Evolutionary conservation across 1,140 invertebrate species (phyloP), one percentile per base, ranked within the genome.

Genomic region (Dolichoris vasculosae): DNA sequence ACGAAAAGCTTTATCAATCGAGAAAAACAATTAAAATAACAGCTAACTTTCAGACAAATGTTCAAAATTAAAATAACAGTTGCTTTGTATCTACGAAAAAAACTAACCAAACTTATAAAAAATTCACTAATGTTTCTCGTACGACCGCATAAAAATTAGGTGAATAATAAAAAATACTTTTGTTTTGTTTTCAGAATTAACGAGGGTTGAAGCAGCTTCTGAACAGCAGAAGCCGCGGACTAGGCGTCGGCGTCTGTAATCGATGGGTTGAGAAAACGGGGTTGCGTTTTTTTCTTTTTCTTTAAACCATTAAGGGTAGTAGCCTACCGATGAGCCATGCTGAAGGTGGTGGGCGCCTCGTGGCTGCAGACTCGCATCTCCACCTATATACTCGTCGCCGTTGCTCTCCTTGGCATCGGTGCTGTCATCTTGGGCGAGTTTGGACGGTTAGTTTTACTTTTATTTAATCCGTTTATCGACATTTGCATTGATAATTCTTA

Each of bases 321-420:
- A 82, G 15, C 43, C 30, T 84, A 83, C 67, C 91, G 89, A 93
- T 93, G 93, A 93, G 89, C 90, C 90, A 96, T 96, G 94, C 92
- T 96, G 90, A 96, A 97, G 94, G 96, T 96, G 82, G 95, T 97
- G 78, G 96, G 96, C 88, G 96, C 96, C 90, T 96, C 96, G 82
- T 96, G 96, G 96, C 94, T 95, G 86, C 96, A 96, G 91, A 96
- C 96, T 46, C 95, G 96, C 90, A 95, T 96, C 88, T 95, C 95
- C 87, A 95, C 95, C 30, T 96, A 96, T 89, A 95, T 96, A 85
- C 93, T 96, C 46, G 94, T 95, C 46, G 94, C 95, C 87, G 94
- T 96, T 86, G 95, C 94, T 79, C 90, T 96, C 43, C 91, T 96
- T 40, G 95, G 95, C 64, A 95, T 96, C 64, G 93, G 96, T 82